Conservation (phyloP, 2,113 vertebrate species). For the Maylandia zebra region DNA sequence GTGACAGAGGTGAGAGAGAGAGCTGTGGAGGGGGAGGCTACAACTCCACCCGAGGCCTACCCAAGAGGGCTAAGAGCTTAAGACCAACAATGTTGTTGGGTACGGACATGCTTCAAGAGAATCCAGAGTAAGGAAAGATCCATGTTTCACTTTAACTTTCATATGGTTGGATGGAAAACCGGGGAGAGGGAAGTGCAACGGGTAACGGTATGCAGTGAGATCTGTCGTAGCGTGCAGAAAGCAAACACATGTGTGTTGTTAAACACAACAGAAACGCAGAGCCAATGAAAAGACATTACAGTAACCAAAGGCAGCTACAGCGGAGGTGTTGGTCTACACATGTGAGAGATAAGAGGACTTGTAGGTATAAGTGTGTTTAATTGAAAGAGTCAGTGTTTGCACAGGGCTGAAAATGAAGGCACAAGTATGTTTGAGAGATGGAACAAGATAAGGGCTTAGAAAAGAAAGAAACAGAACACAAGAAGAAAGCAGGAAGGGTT, state of each 20-base stretch:
- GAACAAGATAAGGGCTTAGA: conserved; percentile 1
- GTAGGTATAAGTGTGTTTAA: conserved; percentile 25
- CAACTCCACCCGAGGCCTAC: conserved; percentile 27
- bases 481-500: conserved; percentile 5
- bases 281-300: conserved; percentile 62
- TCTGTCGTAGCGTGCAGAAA: conserved; percentile 33
- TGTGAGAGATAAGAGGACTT: conserved; percentile 47
- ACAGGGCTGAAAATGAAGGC: conserved; percentile 25
- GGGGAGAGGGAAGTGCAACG: conserved; percentile 22
- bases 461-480: background rate
- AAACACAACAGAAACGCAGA: conserved; percentile 54
- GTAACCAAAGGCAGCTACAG: conserved; percentile 36
- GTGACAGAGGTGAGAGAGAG: conserved; percentile 40
- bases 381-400: conserved; percentile 44
- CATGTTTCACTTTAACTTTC: conserved; percentile 35
- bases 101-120: conserved; percentile 32
- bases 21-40: background rate
- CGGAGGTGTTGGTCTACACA: conserved; percentile 37
- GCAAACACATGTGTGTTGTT: conserved; percentile 60
- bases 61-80: conserved; percentile 61
- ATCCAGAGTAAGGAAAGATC: conserved; percentile 37
- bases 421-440: conserved; percentile 39
- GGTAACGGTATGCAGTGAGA: conserved; percentile 26
- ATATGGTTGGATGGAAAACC: conserved; percentile 16
- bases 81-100: conserved; percentile 66